Percentiles rank a stretch among this genome's conserved stretches.
These are phyloP conservation scores for Lutjanus erythropterus DNA, from an alignment of 2,113 vertebrate genomes.

Conservation along the genomic window DNA sequence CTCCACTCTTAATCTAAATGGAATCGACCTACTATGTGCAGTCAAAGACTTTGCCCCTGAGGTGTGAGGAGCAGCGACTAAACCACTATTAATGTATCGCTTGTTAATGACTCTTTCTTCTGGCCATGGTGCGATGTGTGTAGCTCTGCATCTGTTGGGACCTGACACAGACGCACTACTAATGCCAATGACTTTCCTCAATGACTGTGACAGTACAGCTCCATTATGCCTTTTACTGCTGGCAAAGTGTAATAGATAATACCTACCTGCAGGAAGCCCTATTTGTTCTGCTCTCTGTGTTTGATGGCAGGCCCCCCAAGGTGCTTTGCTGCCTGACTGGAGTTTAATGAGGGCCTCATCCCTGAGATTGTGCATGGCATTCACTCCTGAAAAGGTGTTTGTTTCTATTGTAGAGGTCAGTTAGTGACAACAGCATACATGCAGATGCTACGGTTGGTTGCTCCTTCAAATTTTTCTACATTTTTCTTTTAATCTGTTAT, in stretches of 20 bases:
- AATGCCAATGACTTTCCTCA: neutral
- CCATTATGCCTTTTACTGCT: neutral
- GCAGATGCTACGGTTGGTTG: too few species aligned
- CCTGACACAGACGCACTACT: neutral
- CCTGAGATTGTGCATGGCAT: too few species aligned
- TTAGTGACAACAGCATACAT: too few species aligned
- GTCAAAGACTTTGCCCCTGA: slow-evolving; percentile 8
- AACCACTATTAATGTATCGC: neutral
- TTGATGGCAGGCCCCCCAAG: neutral
- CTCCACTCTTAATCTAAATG: slow-evolving; percentile 12
- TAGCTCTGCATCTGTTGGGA: neutral
- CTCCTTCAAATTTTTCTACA: too few species aligned
- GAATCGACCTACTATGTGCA: neutral
- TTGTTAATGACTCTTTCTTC: slow-evolving; percentile 12
- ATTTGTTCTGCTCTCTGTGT: neutral
- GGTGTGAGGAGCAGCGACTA: slow-evolving; percentile 2
- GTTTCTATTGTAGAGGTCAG: too few species aligned
- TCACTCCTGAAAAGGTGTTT: too few species aligned
- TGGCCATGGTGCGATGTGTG: neutral
- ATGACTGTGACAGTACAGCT: neutral
- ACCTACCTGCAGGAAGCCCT: neutral
- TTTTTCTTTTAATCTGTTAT: too few species aligned
- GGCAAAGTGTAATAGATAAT: neutral
- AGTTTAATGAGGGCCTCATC: too few species aligned
- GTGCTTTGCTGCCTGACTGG: too few species aligned